phyloP scores from a whole-genome alignment of 2,113 vertebrate species.

The Apteryx owenii region DNA sequence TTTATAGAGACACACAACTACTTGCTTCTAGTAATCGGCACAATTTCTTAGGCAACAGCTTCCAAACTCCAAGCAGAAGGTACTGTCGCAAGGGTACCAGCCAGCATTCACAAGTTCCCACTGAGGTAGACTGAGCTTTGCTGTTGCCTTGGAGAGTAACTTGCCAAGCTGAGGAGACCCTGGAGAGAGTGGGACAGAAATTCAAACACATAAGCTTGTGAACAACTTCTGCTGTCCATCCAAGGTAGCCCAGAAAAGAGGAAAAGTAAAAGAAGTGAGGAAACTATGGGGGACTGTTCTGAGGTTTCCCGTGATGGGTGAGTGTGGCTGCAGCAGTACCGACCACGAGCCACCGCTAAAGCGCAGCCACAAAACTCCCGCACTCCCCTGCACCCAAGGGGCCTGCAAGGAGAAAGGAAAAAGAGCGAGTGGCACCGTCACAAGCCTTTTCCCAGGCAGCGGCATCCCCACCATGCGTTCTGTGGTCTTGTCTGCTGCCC shows the following conservation, averaged over 20 bases:
- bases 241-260: neutral
- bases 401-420: neutral
- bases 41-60: neutral
- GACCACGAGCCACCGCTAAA: accelerated
- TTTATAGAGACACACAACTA: neutral
- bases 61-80: neutral
- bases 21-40: neutral
- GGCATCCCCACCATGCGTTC: neutral
- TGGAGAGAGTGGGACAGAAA: neutral
- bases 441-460: neutral
- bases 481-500: neutral
- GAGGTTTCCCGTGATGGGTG: neutral
- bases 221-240: neutral
- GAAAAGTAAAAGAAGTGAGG: neutral
- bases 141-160: neutral
- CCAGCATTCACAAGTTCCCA: neutral
- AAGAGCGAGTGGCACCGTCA: neutral
- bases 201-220: neutral
- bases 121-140: neutral
- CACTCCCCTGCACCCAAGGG: neutral
- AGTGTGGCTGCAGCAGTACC: accelerated
- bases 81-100: neutral
- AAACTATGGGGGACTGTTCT: neutral
- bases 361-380: accelerated
- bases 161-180: neutral